Percentiles rank a stretch among this genome's conserved stretches.
Evolutionary conservation across 2,797 vertebrate genomes (phyloP).

Genomic region (Iguana delicatissima): DNA sequence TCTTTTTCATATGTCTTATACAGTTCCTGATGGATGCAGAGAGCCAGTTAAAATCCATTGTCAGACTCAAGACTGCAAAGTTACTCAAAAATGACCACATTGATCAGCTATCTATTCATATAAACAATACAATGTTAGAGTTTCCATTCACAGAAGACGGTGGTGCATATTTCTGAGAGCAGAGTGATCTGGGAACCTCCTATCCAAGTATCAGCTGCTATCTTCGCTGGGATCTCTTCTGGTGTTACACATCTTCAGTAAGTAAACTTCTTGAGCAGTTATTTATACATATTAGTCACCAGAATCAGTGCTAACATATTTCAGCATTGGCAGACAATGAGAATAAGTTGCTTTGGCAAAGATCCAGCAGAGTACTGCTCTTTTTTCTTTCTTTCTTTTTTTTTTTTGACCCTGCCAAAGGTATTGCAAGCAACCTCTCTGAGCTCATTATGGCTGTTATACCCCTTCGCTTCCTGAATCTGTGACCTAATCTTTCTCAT

Average conservation of each 20-base stretch:
- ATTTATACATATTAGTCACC: not conserved
- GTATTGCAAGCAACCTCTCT: not conserved
- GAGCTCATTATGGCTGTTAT: not conserved
- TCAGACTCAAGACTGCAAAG: not conserved
- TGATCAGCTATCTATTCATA: not conserved
- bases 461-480: conserved; percentile 15
- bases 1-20: not conserved
- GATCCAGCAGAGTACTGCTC: not conserved
- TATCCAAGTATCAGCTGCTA: not conserved
- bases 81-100: not conserved
- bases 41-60: too few relatives aligned
- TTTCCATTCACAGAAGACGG: not conserved
- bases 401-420: not conserved
- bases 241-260: not conserved
- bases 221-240: not conserved
- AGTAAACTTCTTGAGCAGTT: not conserved
- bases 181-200: not conserved
- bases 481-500: conserved; percentile 28
- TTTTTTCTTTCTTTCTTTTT: not conserved
- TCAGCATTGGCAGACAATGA: not conserved
- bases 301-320: conserved; percentile 2
- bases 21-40: not conserved
- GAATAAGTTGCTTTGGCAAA: not conserved
- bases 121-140: not conserved
- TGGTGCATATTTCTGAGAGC: not conserved